A percentile compares a stretch with the other conserved stretches of the same genome.
phyloP scores from a whole-genome alignment of 1,140 invertebrate genomes.

The Dendrolimus kikuchii region DNA sequence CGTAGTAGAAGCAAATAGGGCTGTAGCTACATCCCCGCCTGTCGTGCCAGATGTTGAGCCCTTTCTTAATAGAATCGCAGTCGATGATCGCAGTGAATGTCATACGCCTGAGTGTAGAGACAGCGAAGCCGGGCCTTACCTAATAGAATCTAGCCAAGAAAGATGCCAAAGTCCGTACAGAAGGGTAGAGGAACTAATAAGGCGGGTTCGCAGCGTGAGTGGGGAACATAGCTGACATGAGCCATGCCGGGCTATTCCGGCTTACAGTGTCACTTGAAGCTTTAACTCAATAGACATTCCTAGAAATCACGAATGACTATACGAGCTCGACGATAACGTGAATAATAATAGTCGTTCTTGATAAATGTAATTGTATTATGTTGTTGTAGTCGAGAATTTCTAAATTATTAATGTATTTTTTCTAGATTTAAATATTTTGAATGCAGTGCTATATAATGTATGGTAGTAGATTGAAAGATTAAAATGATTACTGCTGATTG shows the following conservation, averaged over 20 bases:
- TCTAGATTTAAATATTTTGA: too few relatives aligned
- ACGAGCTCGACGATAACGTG: too few relatives aligned
- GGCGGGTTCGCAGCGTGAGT: conserved; percentile 51
- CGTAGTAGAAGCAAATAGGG: conserved; percentile 28
- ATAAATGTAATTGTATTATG: neutral
- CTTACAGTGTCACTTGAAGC: conserved; percentile 49
- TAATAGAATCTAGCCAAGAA: conserved; percentile 45
- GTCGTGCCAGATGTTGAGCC: conserved; percentile 45
- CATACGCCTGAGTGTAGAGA: conserved; percentile 51
- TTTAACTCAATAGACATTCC: conserved; percentile 40
- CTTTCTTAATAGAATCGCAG: conserved; percentile 32
- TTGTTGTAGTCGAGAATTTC: too few relatives aligned
- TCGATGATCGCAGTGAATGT: conserved; percentile 43
- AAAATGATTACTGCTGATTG: neutral
- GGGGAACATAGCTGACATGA: conserved; percentile 61
- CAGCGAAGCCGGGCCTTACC: conserved; percentile 38
- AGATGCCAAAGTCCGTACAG: conserved; percentile 55
- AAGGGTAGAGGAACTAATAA: conserved; percentile 52
- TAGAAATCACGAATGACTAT: conserved; percentile 1
- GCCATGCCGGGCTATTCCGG: conserved; percentile 45
- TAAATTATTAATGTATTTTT: too few relatives aligned
- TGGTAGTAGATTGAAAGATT: too few relatives aligned
- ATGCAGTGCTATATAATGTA: too few relatives aligned
- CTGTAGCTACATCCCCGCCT: conserved; percentile 14
- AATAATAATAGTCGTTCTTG: neutral